A percentile compares a stretch with the other conserved stretches of the same genome.
Conservation (phyloP, 92 coral and sea anemone species). For the Zoanthus sociatus region DNA sequence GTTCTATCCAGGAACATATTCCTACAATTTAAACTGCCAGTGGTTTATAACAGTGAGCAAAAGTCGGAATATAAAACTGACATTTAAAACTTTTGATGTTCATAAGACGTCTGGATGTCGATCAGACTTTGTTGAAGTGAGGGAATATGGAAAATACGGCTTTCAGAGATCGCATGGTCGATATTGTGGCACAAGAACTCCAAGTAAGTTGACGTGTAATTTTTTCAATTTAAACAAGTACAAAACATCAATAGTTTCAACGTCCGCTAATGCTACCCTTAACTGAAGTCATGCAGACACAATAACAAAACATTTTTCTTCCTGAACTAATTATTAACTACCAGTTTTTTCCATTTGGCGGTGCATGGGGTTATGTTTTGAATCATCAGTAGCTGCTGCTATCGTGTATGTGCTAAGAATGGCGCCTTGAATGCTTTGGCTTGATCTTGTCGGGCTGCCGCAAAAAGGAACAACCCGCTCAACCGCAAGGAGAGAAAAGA, state of each 20-base stretch:
- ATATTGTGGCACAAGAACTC: constrained; percentile 72
- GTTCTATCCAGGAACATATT: constrained; percentile 67
- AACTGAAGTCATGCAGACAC: background rate
- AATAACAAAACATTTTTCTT: too few relatives aligned
- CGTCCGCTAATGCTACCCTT: background rate
- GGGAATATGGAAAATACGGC: constrained; percentile 67
- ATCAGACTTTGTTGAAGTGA: constrained; percentile 74
- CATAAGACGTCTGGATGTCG: constrained; percentile 68
- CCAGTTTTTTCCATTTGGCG: too few relatives aligned
- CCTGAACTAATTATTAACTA: too few relatives aligned
- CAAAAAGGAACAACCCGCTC: too few relatives aligned
- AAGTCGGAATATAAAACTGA: constrained; percentile 72
- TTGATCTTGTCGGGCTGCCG: background rate
- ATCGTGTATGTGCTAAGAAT: too few relatives aligned
- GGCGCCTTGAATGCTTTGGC: too few relatives aligned
- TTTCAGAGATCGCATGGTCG: constrained; percentile 78
- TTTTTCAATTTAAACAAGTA: background rate
- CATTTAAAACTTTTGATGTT: constrained; percentile 69
- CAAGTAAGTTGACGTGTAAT: constrained; percentile 62
- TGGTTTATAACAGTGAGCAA: constrained; percentile 77
- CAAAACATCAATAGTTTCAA: background rate
- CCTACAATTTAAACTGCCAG: constrained; percentile 68
- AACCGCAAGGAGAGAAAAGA: too few relatives aligned
- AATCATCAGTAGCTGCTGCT: too few relatives aligned
- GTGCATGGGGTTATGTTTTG: too few relatives aligned